phyloP scores from a whole-genome alignment of 1,140 invertebrate species.

The Ruditapes philippinarum region DNA sequence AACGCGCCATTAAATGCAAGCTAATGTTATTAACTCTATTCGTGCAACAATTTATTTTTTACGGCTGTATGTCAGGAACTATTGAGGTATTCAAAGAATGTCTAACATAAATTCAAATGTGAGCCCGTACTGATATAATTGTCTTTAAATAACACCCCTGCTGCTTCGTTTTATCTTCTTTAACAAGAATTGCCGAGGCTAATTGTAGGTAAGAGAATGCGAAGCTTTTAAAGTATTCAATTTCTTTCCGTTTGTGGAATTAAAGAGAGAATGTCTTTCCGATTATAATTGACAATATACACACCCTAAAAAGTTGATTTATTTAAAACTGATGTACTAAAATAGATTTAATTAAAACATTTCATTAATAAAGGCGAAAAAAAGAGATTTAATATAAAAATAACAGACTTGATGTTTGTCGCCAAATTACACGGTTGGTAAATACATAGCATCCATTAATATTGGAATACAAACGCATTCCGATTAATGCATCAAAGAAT shows the following conservation, averaged over 20 bases:
- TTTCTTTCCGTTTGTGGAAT: slow-evolving; percentile 10
- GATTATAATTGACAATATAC: neutral
- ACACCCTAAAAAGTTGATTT: neutral
- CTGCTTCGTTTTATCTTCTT: slow-evolving; percentile 26
- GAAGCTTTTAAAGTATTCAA: slow-evolving; percentile 35
- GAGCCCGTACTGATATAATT: neutral
- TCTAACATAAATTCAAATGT: neutral
- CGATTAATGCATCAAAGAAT: too few relatives aligned
- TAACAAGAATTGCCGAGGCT: slow-evolving; percentile 9
- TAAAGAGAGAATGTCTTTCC: slow-evolving; percentile 33
- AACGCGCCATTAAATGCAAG: neutral
- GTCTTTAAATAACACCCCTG: slow-evolving; percentile 8
- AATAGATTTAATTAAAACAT: too few relatives aligned
- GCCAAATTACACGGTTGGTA: too few relatives aligned
- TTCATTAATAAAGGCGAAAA: too few relatives aligned
- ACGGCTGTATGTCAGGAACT: neutral
- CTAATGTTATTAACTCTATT: neutral
- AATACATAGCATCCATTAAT: too few relatives aligned
- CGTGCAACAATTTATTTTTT: slow-evolving; percentile 11
- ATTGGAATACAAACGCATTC: too few relatives aligned
- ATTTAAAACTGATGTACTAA: neutral
- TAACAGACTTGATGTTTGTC: too few relatives aligned
- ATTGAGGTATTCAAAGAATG: neutral
- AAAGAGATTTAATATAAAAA: too few relatives aligned
- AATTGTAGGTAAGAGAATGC: slow-evolving; percentile 15